These are phyloP conservation scores for Phoenicopterus ruber DNA, from an alignment of 2,113 vertebrate species.

Conservation along the genomic window DNA sequence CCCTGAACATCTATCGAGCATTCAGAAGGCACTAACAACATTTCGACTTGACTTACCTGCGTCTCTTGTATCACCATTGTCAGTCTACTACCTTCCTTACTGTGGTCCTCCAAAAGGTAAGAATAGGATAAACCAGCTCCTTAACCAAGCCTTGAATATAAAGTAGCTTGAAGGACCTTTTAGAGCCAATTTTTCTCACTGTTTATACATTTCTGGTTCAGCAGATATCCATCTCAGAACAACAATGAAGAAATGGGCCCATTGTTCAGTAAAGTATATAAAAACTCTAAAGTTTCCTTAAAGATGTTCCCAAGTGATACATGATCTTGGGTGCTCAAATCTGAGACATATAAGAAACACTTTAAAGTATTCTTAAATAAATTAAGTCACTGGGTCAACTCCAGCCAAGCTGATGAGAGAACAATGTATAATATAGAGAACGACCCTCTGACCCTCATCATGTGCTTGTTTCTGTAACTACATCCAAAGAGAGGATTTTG, in stretches of 20 bases:
- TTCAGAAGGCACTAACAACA: neutral
- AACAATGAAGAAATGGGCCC: neutral
- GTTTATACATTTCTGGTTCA: neutral
- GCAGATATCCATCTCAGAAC: neutral
- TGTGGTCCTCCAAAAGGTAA: neutral
- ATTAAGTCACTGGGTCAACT: neutral
- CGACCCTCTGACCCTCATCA: neutral
- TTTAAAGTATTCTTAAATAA: neutral
- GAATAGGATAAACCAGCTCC: neutral
- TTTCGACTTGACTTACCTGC: neutral
- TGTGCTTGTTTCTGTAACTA: neutral
- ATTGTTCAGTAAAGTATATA: neutral
- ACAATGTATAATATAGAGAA: neutral
- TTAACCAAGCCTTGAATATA: neutral
- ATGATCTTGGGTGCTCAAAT: neutral
- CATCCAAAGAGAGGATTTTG: neutral
- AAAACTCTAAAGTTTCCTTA: slow-evolving; percentile 18
- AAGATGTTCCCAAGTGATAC: neutral
- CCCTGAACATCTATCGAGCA: neutral
- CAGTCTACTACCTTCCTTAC: neutral
- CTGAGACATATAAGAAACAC: neutral
- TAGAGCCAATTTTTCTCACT: neutral
- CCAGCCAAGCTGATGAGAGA: slow-evolving; percentile 32
- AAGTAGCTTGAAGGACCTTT: neutral
- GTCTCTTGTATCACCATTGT: neutral